phyloP scores from a whole-genome alignment of 2,888 invertebrate genomes.

The Ganaspis brasiliensis region DNA sequence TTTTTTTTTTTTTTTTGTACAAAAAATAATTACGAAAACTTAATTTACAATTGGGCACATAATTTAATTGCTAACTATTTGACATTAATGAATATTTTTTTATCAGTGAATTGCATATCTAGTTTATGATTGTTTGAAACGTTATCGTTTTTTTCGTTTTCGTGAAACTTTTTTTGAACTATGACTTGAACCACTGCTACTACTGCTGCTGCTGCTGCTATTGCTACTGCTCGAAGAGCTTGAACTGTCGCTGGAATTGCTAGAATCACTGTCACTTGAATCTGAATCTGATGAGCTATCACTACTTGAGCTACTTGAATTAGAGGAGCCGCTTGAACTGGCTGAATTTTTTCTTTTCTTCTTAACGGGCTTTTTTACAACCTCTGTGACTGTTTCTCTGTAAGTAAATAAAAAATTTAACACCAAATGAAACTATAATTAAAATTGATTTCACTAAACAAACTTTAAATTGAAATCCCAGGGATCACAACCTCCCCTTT shows the following conservation, averaged over 20 bases:
- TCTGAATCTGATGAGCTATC: constrained; percentile 64
- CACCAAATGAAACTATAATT: no score
- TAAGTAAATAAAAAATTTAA: constrained; percentile 45
- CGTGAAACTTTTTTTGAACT: constrained; percentile 40
- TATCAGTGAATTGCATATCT: no score
- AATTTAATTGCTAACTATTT: no score
- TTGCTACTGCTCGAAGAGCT: constrained; percentile 70
- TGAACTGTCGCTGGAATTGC: constrained; percentile 63
- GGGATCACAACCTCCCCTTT: no score
- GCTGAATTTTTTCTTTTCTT: constrained; percentile 53
- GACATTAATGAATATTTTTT: no score
- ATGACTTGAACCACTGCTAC: constrained; percentile 63
- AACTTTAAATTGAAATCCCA: no score
- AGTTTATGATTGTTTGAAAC: not conserved
- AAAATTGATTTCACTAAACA: no score
- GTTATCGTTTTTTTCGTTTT: constrained; percentile 53
- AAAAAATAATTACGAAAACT: no score
- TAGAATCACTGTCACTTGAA: constrained; percentile 59
- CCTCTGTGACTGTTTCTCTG: constrained; percentile 57
- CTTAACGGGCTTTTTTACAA: constrained; percentile 54
- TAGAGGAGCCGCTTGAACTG: constrained; percentile 67
- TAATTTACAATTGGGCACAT: no score
- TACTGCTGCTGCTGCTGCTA: constrained; percentile 62
- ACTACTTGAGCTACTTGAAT: constrained; percentile 53
- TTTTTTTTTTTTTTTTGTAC: no score